Evolutionary conservation across 2,113 vertebrate genomes (phyloP).

Genomic region (Lasiurus cinereus): DNA sequence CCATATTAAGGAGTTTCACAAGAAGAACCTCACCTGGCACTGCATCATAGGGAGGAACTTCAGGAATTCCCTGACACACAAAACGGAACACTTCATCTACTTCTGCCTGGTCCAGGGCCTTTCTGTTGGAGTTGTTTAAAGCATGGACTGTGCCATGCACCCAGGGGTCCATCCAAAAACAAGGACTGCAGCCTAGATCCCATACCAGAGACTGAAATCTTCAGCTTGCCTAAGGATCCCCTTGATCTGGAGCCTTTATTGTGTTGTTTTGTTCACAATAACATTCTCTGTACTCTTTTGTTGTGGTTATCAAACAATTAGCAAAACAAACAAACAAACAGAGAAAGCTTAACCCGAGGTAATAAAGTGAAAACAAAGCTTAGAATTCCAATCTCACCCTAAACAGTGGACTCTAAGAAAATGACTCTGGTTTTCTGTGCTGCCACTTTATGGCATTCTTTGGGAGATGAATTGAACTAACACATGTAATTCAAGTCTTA

Average conservation of each 20-base stretch:
- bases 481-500: neutral
- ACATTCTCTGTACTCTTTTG: neutral
- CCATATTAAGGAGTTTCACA: neutral
- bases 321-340: neutral
- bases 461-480: neutral
- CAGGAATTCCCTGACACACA: neutral
- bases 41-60: neutral
- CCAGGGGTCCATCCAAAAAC: neutral
- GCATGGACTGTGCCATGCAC: neutral
- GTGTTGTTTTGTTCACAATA: neutral
- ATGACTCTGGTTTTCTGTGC: neutral
- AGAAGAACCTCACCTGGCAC: neutral
- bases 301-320: neutral
- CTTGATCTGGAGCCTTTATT: neutral
- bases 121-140: neutral
- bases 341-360: neutral
- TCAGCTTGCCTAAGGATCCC: neutral
- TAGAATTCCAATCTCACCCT: neutral
- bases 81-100: neutral
- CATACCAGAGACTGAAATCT: neutral
- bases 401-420: neutral
- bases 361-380: conserved; percentile 49
- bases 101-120: neutral
- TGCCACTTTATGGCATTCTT: neutral
- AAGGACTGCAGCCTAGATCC: neutral